Conservation (phyloP, 2,888 invertebrate species). For the Brachylomia viminalis region DNA sequence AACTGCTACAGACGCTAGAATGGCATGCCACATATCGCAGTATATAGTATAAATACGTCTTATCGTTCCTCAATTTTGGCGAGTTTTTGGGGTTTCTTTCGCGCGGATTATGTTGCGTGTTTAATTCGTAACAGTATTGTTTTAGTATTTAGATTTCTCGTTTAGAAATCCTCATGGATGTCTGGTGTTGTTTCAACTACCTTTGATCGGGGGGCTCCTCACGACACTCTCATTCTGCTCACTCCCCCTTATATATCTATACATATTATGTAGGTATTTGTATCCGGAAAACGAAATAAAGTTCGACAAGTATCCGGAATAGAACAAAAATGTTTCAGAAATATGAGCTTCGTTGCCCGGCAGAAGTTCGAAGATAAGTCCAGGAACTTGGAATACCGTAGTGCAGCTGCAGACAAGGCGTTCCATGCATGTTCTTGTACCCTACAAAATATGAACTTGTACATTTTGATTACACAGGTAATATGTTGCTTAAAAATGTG, state of each 20-base stretch:
- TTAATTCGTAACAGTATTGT: background rate
- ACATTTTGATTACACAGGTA: background rate
- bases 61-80: background rate
- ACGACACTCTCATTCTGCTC: background rate
- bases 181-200: background rate
- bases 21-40: slow-evolving; percentile 1
- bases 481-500: background rate
- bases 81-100: background rate
- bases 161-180: background rate
- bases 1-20: slow-evolving; percentile 30
- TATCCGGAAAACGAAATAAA: background rate
- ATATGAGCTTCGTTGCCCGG: background rate
- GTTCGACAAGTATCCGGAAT: background rate
- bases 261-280: background rate
- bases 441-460: background rate
- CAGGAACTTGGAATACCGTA: background rate
- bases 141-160: background rate
- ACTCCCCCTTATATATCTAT: no score
- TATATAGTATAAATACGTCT: background rate
- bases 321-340: background rate
- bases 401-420: background rate
- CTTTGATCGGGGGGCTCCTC: no score
- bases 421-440: no score
- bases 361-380: background rate
- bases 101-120: no score